phyloP scores from a whole-genome alignment of 2,888 invertebrate genomes.

The Steinernema hermaphroditum region DNA sequence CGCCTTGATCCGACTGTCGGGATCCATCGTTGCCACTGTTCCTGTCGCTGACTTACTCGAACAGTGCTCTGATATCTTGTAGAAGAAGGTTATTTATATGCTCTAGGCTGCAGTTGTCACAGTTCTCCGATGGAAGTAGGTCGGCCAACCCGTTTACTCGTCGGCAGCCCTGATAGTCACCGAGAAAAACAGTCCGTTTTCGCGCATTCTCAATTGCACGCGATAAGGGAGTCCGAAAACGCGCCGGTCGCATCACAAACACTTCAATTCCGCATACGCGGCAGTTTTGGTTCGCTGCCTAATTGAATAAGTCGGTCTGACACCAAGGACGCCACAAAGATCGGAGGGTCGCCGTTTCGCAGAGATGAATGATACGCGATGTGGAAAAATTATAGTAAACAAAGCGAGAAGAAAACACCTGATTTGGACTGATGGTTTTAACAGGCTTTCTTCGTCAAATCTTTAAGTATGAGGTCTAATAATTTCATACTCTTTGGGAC shows the following conservation, averaged over 20 bases:
- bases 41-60: neutral
- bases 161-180: neutral
- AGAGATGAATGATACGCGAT: neutral
- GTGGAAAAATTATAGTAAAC: neutral
- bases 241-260: neutral
- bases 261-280: conserved; percentile 5
- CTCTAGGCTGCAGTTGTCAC: neutral
- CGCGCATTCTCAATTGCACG: neutral
- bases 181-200: neutral
- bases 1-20: conserved; percentile 30
- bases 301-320: conserved; percentile 13
- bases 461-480: no score
- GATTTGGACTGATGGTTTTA: neutral
- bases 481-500: no score
- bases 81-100: conserved; percentile 26
- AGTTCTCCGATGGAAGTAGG: conserved; percentile 8
- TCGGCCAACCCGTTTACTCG: neutral
- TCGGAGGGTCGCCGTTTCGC: neutral
- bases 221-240: neutral
- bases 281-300: neutral
- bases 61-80: conserved; percentile 3
- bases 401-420: neutral
- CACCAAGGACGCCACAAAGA: conserved; percentile 7
- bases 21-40: conserved; percentile 10
- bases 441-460: neutral